Evolutionary conservation across 2,113 vertebrate species (phyloP).

Genomic region (Dolichotis patagonum): DNA sequence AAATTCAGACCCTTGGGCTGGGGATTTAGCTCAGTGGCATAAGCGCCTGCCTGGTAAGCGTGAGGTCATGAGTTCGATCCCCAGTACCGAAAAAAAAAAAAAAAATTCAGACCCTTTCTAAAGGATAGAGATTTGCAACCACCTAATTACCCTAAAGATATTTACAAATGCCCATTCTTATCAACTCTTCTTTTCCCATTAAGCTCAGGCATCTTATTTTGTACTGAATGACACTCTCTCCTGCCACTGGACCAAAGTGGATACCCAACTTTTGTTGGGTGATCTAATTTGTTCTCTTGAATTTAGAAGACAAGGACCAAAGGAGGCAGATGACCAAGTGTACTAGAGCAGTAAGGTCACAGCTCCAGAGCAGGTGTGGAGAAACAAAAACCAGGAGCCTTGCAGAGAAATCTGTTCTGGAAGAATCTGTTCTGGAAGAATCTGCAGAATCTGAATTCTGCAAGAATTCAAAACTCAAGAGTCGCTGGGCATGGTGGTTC

Average conservation of each 20-base stretch:
- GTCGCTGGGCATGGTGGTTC: background rate
- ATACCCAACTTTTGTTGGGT: background rate
- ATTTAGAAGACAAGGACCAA: background rate
- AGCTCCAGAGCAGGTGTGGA: rapidly evolving
- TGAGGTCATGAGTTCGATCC: too few relatives aligned
- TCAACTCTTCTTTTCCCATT: background rate
- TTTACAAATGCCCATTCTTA: background rate
- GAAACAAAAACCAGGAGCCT: background rate
- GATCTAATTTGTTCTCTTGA: slow-evolving; percentile 13
- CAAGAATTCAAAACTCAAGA: slow-evolving; percentile 8
- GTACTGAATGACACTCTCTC: background rate
- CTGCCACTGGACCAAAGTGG: background rate
- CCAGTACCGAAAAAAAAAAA: too few relatives aligned
- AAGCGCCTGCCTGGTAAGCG: too few relatives aligned
- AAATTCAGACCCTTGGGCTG: background rate
- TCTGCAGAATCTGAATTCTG: too few relatives aligned
- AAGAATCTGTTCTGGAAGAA: background rate
- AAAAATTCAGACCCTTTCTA: slow-evolving; percentile 15
- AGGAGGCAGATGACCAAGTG: background rate
- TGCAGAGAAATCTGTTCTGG: background rate
- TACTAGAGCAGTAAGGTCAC: background rate
- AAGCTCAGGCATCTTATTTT: background rate
- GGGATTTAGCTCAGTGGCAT: too few relatives aligned
- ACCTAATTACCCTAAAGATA: background rate
- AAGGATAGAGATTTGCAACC: background rate